phyloP scores from a whole-genome alignment of 37 sponge, comb jelly and placozoan genomes.

The Aplysina aerophoba region DNA sequence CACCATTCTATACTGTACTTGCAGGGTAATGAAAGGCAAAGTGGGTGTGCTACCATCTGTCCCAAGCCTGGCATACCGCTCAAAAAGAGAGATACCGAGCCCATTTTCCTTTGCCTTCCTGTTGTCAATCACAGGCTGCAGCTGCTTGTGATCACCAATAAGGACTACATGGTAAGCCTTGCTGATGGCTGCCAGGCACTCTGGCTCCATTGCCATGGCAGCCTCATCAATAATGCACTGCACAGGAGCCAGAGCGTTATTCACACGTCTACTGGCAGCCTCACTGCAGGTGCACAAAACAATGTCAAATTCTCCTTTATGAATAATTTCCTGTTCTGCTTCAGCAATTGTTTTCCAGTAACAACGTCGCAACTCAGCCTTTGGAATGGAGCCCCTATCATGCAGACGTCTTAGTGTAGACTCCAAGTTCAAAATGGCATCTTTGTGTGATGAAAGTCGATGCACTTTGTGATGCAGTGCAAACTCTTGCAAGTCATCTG shows the following conservation, averaged over 20 bases:
- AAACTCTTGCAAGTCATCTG: neutral
- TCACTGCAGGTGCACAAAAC: slow-evolving; percentile 31
- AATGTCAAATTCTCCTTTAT: neutral
- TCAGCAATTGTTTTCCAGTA: neutral
- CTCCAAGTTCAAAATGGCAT: slow-evolving; percentile 20
- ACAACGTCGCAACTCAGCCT: neutral
- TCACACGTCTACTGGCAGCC: slow-evolving; percentile 3
- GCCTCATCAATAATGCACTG: slow-evolving; percentile 60
- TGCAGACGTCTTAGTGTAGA: slow-evolving; percentile 10
- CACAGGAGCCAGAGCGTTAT: neutral
- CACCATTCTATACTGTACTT: slow-evolving; percentile 72
- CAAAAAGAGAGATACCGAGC: slow-evolving; percentile 17
- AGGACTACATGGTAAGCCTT: slow-evolving; percentile 48
- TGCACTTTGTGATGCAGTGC: slow-evolving; percentile 50
- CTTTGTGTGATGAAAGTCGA: neutral
- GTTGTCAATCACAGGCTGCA: slow-evolving; percentile 24
- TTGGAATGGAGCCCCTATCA: slow-evolving; percentile 1
- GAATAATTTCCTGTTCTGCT: slow-evolving; percentile 18
- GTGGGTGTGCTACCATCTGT: neutral
- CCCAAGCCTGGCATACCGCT: slow-evolving; percentile 26
- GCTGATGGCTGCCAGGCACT: slow-evolving; percentile 52
- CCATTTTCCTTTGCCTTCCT: neutral
- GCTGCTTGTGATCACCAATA: slow-evolving; percentile 29
- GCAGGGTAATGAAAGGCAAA: neutral
- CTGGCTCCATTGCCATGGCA: slow-evolving; percentile 68